phyloP scores from a whole-genome alignment of 2,113 vertebrate genomes.

The Phalacrocorax aristotelis region DNA sequence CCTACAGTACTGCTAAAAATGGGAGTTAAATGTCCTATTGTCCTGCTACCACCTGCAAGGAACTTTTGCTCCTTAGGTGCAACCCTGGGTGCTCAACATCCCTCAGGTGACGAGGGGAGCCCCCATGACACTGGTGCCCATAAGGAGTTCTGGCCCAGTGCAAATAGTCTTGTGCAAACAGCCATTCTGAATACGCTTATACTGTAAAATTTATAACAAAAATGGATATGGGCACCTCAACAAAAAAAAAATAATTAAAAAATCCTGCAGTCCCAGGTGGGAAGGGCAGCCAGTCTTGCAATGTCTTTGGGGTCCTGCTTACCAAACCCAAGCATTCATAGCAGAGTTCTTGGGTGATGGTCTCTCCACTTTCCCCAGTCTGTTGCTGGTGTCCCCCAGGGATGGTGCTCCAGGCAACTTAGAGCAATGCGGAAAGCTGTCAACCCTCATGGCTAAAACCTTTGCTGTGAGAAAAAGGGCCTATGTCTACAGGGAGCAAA shows the following conservation, averaged over 20 bases:
- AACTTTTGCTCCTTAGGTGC: not conserved
- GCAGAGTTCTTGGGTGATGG: not conserved
- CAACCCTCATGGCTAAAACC: not conserved
- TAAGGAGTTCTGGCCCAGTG: not conserved
- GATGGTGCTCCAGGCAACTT: not conserved
- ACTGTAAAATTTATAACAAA: no score
- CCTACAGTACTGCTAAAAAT: not conserved
- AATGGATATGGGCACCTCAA: accelerated
- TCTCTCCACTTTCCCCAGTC: not conserved
- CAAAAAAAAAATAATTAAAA: not conserved
- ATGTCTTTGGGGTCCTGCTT: not conserved
- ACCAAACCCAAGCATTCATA: not conserved
- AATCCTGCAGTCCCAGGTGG: not conserved
- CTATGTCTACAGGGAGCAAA: not conserved
- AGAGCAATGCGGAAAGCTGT: not conserved
- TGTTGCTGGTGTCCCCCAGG: not conserved
- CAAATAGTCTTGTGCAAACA: not conserved
- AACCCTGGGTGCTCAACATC: not conserved
- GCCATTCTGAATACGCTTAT: not conserved
- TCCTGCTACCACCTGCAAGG: not conserved
- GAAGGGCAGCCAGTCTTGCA: not conserved
- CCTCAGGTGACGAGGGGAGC: not conserved
- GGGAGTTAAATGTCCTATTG: not conserved
- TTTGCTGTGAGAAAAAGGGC: not conserved
- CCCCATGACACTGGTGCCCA: not conserved